Evolutionary conservation across 2,888 invertebrate species (phyloP).

Genomic region (Troides aeacus): DNA sequence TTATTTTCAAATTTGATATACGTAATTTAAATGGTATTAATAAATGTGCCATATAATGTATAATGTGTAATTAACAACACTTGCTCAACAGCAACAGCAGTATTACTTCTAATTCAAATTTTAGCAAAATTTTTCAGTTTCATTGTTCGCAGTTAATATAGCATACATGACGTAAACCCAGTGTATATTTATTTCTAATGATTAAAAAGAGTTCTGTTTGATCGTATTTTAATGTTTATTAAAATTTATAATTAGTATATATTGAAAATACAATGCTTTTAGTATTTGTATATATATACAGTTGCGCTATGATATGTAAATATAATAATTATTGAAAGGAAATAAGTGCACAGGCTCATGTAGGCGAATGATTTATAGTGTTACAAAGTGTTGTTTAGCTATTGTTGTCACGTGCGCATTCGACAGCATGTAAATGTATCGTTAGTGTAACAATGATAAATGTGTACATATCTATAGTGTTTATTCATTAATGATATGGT

Average conservation of each 20-base stretch:
- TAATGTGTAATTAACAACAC: background rate
- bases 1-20: background rate
- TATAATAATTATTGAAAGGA: slow-evolving; percentile 41
- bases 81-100: slow-evolving; percentile 23
- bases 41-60: slow-evolving; percentile 1
- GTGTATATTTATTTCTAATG: background rate
- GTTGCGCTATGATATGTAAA: slow-evolving; percentile 41
- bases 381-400: slow-evolving; percentile 53
- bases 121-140: no score
- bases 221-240: background rate
- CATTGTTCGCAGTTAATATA: background rate
- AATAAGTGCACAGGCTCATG: slow-evolving; percentile 37
- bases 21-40: slow-evolving; percentile 4
- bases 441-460: slow-evolving; percentile 4
- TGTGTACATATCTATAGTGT: slow-evolving; percentile 24
- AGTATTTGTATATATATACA: slow-evolving; percentile 25
- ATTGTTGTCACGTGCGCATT: slow-evolving; percentile 28
- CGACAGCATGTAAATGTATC: slow-evolving; percentile 20
- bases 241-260: background rate
- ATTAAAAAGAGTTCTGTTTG: background rate
- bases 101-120: slow-evolving; percentile 7
- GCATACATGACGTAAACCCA: background rate
- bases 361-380: slow-evolving; percentile 31
- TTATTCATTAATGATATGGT: slow-evolving; percentile 1
- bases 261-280: slow-evolving; percentile 5